Base-by-base conservation (phyloP, 2,113 vertebrate species). In the Lophochroa leadbeateri region DNA sequence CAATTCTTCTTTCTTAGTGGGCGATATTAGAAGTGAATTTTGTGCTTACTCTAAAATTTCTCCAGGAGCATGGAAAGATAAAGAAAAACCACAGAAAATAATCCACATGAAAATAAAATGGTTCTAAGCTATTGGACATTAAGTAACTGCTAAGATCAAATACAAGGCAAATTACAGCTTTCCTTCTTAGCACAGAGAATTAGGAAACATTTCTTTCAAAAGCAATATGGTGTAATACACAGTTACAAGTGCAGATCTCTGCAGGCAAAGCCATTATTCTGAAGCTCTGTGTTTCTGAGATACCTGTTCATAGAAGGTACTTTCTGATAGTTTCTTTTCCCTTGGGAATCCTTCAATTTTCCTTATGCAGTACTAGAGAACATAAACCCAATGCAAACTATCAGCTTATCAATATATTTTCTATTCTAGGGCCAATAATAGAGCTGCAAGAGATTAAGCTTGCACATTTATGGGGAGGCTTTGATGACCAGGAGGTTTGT, bases 351-450 rank as follows among this genome's bases (percentile, higher is more conserved):
- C 7, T 67, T 41, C 13, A 10, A 14, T 25, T 27, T 63, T 49
- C 46, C 47, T 37, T 44, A 18, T 44, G 35, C 52, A 57, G 35
- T 61, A 20, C 27, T 46, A 43, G 31, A 83, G 35, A 55, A 39
- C 53, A 65, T 53, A 78, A 88, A 83, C 6, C 14, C 31, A 63
- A 60, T 75, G 35, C 31, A 72, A 87, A 55, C 74, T 17, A 76
- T 88, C 65, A 92, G 33, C 27, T 86, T 60, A 82, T 31, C 46
- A 15, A 33, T 88, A 15, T 83, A 68, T 93, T 92, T 95, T 93
- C 61, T 97, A 10, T 39, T 83, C 87, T 93, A 98, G 98, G 98
- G 98, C 98, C 98, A 52, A 80, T 98, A 29, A 58, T 94, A 83
- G 97, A 98, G 69, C 94, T 98, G 92, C 97, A 96, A 71, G 98